A percentile compares a stretch with the other conserved stretches of the same genome.
phyloP scores from a whole-genome alignment of 2,113 vertebrate species.

The Scomber japonicus region DNA sequence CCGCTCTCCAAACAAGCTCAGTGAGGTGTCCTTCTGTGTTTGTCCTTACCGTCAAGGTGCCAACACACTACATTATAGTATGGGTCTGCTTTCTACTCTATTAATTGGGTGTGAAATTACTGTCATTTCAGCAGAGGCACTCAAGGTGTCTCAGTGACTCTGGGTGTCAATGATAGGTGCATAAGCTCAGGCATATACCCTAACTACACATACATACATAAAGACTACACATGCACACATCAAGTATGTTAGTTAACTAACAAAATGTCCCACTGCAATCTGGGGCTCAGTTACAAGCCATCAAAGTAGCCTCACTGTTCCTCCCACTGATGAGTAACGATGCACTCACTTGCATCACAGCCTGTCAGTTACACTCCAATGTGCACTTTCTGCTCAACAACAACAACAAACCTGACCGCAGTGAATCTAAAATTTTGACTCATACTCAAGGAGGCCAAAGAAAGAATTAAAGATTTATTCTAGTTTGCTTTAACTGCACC shows the following conservation, averaged over 20 bases:
- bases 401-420: not conserved
- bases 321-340: constrained; percentile 51
- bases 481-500: not conserved
- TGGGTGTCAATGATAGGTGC: not conserved
- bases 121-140: constrained; percentile 34
- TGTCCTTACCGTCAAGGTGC: constrained; percentile 61
- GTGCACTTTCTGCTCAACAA: constrained; percentile 21
- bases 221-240: not conserved
- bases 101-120: constrained; percentile 68
- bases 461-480: not conserved
- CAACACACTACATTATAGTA: constrained; percentile 52
- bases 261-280: constrained; percentile 1
- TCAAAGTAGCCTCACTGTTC: constrained; percentile 43
- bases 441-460: not conserved
- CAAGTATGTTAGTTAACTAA: no score
- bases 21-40: constrained; percentile 61
- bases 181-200: not conserved
- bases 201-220: constrained; percentile 1
- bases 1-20: constrained; percentile 43
- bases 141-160: constrained; percentile 35
- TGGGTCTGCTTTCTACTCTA: constrained; percentile 38
- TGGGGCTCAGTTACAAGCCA: constrained; percentile 29
- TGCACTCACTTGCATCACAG: constrained; percentile 38
- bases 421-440: not conserved
- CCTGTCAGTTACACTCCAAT: constrained; percentile 30